These are phyloP conservation scores for Apodemus agrarius DNA, from an alignment of 2,797 vertebrate genomes.

Conservation along the genomic window DNA sequence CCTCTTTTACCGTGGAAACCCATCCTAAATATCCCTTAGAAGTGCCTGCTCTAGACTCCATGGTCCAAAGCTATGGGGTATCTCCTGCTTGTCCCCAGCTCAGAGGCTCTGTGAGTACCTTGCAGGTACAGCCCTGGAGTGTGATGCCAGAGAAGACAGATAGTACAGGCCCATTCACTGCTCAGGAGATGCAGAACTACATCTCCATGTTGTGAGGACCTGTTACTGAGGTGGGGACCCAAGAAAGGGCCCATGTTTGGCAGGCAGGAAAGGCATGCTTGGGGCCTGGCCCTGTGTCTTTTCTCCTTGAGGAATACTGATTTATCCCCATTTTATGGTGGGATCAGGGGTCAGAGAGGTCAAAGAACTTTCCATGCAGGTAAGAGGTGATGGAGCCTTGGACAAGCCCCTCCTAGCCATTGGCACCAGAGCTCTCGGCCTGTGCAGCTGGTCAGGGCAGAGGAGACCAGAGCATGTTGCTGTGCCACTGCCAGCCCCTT, in stretches of 20 bases:
- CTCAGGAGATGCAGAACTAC: neutral
- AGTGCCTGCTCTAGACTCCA: neutral
- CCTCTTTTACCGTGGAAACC: neutral
- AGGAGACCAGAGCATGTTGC: neutral
- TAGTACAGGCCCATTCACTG: accelerated
- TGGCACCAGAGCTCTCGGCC: neutral
- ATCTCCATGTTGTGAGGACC: neutral
- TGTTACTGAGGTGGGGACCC: neutral
- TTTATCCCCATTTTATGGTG: neutral
- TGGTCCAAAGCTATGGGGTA: accelerated
- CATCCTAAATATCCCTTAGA: neutral
- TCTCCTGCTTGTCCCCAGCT: neutral
- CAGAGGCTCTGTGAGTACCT: neutral
- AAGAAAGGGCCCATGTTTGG: neutral
- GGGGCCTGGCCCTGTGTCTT: neutral
- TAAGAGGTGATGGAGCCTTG: neutral
- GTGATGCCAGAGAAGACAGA: neutral
- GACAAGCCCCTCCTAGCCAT: accelerated
- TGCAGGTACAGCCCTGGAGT: neutral
- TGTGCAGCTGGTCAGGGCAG: neutral
- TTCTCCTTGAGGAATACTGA: neutral
- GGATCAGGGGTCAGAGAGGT: constrained; percentile 77
- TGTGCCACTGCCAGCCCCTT: neutral
- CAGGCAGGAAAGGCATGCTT: neutral
- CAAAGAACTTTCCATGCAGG: constrained; percentile 44